phyloP scores from a whole-genome alignment of 2,797 vertebrate species.

The Cryptoblepharus egeriae region DNA sequence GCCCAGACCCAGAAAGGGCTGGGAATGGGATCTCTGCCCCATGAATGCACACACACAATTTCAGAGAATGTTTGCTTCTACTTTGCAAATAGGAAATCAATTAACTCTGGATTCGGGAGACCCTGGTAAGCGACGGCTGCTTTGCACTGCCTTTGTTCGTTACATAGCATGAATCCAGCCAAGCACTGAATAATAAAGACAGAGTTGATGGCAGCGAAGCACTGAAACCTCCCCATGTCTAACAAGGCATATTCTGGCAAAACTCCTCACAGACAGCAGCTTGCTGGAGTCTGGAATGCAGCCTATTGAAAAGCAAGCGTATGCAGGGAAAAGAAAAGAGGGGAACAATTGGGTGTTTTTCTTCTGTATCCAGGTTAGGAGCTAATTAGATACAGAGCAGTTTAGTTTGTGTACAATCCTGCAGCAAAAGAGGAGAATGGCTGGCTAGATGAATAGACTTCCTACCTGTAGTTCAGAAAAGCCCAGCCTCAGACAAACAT shows the following conservation, averaged over 20 bases:
- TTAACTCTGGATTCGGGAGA: conserved; percentile 51
- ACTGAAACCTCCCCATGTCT: conserved; percentile 31
- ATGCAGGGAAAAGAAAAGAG: background rate
- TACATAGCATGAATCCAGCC: conserved; percentile 31
- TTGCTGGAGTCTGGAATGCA: conserved; percentile 51
- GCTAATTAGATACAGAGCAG: conserved; percentile 14
- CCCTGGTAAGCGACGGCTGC: conserved; percentile 50
- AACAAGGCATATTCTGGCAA: conserved; percentile 44
- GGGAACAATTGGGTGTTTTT: background rate
- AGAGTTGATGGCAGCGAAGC: conserved; percentile 38
- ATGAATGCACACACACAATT: conserved; percentile 53
- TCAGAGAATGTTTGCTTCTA: conserved; percentile 27
- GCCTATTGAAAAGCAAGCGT: conserved; percentile 18
- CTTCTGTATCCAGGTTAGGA: conserved; percentile 18
- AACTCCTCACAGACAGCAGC: conserved; percentile 2
- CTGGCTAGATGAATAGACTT: background rate
- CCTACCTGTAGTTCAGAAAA: conserved; percentile 8
- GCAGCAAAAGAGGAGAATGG: conserved; percentile 13
- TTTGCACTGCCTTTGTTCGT: conserved; percentile 57
- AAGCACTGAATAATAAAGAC: conserved; percentile 48
- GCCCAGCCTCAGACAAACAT: background rate
- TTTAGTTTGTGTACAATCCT: conserved; percentile 27
- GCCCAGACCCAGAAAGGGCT: conserved; percentile 44
- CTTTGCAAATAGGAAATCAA: conserved; percentile 63
- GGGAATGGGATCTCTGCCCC: conserved; percentile 38